Evolutionary conservation across 2,113 vertebrate species (phyloP).

Genomic region (Brachypodius melanocephalos): DNA sequence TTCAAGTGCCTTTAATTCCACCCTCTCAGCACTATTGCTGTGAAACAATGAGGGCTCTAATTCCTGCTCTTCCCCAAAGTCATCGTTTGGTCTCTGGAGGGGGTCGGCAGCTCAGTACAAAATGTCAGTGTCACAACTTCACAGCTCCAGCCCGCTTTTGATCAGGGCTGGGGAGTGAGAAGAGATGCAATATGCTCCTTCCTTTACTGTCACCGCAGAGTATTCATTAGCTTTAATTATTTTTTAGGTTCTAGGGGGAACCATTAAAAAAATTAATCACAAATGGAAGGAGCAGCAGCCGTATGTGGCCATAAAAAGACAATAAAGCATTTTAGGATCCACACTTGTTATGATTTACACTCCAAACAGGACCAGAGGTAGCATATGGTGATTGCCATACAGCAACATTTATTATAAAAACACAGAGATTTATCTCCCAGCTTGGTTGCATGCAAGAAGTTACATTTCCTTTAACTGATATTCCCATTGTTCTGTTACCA

Average conservation of each 20-base stretch:
- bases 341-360: slow-evolving; percentile 58
- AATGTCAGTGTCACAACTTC: slow-evolving; percentile 10
- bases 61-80: slow-evolving; percentile 29
- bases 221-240: slow-evolving; percentile 73
- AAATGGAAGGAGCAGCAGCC: slow-evolving; percentile 30
- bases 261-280: slow-evolving; percentile 67
- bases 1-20: not conserved
- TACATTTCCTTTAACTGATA: not conserved
- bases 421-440: not conserved
- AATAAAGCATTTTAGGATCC: slow-evolving; percentile 48
- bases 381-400: slow-evolving; percentile 37
- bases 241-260: slow-evolving; percentile 68
- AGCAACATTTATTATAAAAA: slow-evolving; percentile 39
- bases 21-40: not conserved
- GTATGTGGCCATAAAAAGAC: slow-evolving; percentile 51
- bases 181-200: slow-evolving; percentile 9
- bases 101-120: not conserved
- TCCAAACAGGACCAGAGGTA: slow-evolving; percentile 32
- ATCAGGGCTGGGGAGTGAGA: slow-evolving; percentile 13
- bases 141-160: slow-evolving; percentile 21
- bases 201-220: not conserved
- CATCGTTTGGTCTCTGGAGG: slow-evolving; percentile 45
- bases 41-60: not conserved
- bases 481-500: not conserved
- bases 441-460: not conserved